Evolutionary conservation across 2,797 vertebrate species (phyloP).

Genomic region (Nasua narica): DNA sequence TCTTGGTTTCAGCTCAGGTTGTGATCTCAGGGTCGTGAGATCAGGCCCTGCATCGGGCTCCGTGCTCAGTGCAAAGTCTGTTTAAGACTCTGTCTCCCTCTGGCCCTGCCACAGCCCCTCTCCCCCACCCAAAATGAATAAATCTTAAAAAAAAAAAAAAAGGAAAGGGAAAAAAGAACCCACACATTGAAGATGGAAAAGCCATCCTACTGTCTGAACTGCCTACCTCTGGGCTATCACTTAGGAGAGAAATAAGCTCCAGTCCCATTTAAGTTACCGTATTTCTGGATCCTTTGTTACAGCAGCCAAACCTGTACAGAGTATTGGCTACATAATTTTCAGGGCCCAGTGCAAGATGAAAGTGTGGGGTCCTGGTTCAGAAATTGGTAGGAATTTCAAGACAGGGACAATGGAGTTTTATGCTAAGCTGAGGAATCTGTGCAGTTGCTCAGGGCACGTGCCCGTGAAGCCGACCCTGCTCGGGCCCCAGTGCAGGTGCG

Average conservation of each 20-base stretch:
- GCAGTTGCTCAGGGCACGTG: fast-evolving
- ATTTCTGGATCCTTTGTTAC: not conserved
- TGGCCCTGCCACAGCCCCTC: not conserved
- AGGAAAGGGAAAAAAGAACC: not conserved
- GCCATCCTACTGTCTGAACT: not conserved
- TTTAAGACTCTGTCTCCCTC: not conserved
- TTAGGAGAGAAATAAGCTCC: not conserved
- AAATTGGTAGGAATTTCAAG: not conserved
- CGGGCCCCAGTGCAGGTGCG: fast-evolving
- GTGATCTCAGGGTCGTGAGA: not conserved
- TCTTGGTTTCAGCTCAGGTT: not conserved
- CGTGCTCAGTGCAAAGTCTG: not conserved
- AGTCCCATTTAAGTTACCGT: not conserved
- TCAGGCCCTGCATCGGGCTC: not conserved
- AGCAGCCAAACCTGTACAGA: not conserved
- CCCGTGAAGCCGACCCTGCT: not conserved
- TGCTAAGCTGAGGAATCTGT: too few relatives aligned
- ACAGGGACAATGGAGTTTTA: not conserved
- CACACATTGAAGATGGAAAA: not conserved
- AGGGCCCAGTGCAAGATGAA: not conserved
- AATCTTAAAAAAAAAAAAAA: not conserved
- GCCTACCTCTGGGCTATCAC: not conserved
- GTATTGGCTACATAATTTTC: not conserved
- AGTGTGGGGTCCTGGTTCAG: not conserved
- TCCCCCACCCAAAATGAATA: not conserved